phyloP scores from a whole-genome alignment of 1,140 invertebrate genomes.

The Ceratitis capitata region DNA sequence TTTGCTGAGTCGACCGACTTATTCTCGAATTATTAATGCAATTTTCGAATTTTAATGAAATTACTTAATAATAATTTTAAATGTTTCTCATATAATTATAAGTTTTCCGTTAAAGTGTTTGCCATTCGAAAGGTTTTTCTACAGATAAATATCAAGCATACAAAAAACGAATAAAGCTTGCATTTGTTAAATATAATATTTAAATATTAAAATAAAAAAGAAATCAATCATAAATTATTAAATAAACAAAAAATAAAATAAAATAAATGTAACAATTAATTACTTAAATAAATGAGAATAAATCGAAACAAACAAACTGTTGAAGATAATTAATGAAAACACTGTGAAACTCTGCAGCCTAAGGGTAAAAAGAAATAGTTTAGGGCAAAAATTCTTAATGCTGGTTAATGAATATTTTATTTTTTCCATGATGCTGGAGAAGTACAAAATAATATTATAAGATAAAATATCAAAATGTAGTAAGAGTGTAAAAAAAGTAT shows the following conservation, averaged over 20 bases:
- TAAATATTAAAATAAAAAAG: neutral
- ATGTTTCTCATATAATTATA: too few relatives aligned
- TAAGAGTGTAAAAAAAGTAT: neutral
- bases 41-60: too few relatives aligned
- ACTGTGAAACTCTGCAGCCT: neutral
- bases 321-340: neutral
- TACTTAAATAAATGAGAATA: neutral
- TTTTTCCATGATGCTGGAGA: too few relatives aligned
- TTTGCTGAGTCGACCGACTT: too few relatives aligned
- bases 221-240: neutral
- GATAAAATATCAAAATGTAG: neutral
- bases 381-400: neutral
- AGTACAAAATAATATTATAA: neutral
- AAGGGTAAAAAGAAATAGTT: neutral
- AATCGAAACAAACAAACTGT: neutral
- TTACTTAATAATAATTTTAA: too few relatives aligned
- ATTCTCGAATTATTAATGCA: too few relatives aligned
- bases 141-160: constrained; percentile 12
- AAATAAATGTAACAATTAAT: neutral
- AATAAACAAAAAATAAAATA: neutral
- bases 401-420: neutral
- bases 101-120: neutral
- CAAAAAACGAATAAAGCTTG: constrained; percentile 25
- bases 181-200: neutral
- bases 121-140: neutral